Conservation (phyloP, 2,888 invertebrate genomes). For the Erebia palarica region DNA sequence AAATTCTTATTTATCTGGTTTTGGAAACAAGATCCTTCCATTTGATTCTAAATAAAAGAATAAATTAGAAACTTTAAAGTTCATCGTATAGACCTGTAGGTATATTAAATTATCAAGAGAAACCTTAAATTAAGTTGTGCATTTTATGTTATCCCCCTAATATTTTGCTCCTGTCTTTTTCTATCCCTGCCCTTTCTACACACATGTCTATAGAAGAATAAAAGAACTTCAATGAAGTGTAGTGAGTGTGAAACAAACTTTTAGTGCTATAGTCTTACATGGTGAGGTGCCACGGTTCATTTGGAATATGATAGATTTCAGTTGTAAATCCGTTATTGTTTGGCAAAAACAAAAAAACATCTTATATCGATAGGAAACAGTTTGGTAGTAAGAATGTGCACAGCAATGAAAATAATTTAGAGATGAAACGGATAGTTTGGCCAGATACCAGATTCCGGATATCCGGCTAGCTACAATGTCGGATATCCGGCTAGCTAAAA, state of each 20-base stretch:
- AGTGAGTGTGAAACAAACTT: slow-evolving; percentile 27
- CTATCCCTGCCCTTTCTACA: neutral
- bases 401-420: no score
- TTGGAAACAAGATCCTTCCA: neutral
- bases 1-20: neutral
- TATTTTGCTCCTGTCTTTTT: neutral
- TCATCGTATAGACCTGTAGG: neutral
- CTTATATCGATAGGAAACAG: no score
- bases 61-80: neutral
- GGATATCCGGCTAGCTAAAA: no score
- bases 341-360: no score
- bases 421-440: no score
- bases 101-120: neutral
- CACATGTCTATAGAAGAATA: slow-evolving; percentile 13
- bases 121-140: neutral
- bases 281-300: neutral
- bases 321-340: no score
- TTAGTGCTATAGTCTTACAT: slow-evolving; percentile 26
- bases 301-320: neutral
- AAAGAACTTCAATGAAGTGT: slow-evolving; percentile 15
- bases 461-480: no score
- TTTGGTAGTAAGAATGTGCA: no score
- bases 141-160: neutral
- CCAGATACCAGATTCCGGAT: no score
- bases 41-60: neutral